These are phyloP conservation scores for Acronicta alni DNA, from an alignment of 2,888 invertebrate species.

Conservation along the genomic window DNA sequence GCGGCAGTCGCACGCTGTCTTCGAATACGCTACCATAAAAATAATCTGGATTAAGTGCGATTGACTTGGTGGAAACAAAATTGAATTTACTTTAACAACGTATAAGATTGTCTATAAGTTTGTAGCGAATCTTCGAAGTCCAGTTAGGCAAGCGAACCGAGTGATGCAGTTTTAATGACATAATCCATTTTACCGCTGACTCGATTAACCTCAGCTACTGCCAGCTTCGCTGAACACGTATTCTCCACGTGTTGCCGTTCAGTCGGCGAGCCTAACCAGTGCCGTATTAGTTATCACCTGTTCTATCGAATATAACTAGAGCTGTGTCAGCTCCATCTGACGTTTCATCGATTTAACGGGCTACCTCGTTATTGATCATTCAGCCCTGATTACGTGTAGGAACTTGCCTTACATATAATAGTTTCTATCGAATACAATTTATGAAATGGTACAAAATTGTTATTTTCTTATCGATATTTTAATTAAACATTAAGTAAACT, in stretches of 20 bases:
- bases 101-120: slow-evolving; percentile 34
- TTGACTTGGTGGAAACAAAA: slow-evolving; percentile 44
- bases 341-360: slow-evolving; percentile 73
- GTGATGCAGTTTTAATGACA: slow-evolving; percentile 86
- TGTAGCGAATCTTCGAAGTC: slow-evolving; percentile 68
- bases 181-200: slow-evolving; percentile 84
- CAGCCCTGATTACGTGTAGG: slow-evolving; percentile 67
- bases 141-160: slow-evolving; percentile 77
- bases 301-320: slow-evolving; percentile 65
- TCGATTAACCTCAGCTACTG: slow-evolving; percentile 81
- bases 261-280: slow-evolving; percentile 65
- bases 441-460: slow-evolving; percentile 68
- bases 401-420: slow-evolving; percentile 56
- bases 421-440: slow-evolving; percentile 62
- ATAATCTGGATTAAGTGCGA: slow-evolving; percentile 69
- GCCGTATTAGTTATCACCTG: slow-evolving; percentile 75
- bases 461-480: slow-evolving; percentile 59
- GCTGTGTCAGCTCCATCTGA: slow-evolving; percentile 52
- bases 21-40: slow-evolving; percentile 62
- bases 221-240: slow-evolving; percentile 74
- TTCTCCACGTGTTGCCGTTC: slow-evolving; percentile 71
- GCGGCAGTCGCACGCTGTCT: slow-evolving; percentile 78
- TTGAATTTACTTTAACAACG: slow-evolving; percentile 31
- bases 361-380: slow-evolving; percentile 71
- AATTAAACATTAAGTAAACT: slow-evolving; percentile 54